A percentile compares a stretch with the other conserved stretches of the same genome.
Conservation (phyloP, 1,140 invertebrate genomes). For the Papilio dardanus region DNA sequence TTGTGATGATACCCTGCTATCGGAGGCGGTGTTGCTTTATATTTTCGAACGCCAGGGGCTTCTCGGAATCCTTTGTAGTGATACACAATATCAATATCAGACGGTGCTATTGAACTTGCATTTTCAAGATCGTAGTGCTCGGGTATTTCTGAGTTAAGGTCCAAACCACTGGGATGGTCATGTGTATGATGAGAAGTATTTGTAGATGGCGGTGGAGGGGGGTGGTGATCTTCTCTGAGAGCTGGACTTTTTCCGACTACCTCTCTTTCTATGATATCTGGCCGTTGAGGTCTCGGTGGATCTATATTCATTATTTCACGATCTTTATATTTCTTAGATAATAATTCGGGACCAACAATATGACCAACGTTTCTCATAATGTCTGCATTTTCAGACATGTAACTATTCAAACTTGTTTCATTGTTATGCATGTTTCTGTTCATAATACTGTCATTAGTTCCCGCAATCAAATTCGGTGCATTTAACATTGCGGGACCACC, state of each 20-base stretch:
- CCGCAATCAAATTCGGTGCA: slow-evolving; percentile 83
- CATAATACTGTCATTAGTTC: slow-evolving; percentile 83
- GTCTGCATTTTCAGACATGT: slow-evolving; percentile 86
- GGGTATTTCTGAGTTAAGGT: slow-evolving; percentile 91
- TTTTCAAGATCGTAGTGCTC: slow-evolving; percentile 99
- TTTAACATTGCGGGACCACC: slow-evolving; percentile 83
- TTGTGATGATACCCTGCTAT: slow-evolving; percentile 90
- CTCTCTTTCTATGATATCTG: slow-evolving; percentile 96
- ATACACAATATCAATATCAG: slow-evolving; percentile 98
- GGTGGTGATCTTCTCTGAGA: slow-evolving; percentile 89
- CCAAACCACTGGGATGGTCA: slow-evolving; percentile 85
- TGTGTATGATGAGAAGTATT: slow-evolving; percentile 86
- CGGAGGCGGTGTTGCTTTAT: slow-evolving; percentile 91
- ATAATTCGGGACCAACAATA: slow-evolving; percentile 89
- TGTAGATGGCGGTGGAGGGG: slow-evolving; percentile 85
- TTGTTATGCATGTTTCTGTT: slow-evolving; percentile 82
- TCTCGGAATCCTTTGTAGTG: slow-evolving; percentile 97
- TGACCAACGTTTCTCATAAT: slow-evolving; percentile 87
- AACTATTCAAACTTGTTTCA: slow-evolving; percentile 83
- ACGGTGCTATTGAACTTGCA: slow-evolving; percentile 97
- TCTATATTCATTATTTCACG: slow-evolving; percentile 88
- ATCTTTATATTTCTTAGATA: slow-evolving; percentile 94
- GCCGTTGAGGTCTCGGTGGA: slow-evolving; percentile 88
- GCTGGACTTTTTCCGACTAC: slow-evolving; percentile 91
- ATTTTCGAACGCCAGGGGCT: slow-evolving; percentile 90